Conservation (phyloP, 2,797 vertebrate species). For the Psittacula echo region DNA sequence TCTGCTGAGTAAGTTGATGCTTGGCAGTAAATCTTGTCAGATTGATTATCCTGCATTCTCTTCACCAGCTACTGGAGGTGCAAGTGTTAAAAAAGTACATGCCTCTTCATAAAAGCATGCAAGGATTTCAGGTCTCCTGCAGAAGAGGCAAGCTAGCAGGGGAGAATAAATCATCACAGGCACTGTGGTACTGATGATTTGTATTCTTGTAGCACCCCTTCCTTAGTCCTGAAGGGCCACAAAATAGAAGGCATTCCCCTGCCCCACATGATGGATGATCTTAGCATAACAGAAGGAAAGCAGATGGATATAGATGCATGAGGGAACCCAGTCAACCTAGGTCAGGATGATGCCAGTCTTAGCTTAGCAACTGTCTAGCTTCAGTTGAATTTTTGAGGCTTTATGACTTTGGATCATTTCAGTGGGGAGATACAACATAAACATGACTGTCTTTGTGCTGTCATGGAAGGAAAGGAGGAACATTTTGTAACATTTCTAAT, state of each 20-base stretch:
- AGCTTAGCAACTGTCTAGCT: conserved; percentile 23
- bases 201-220: conserved; percentile 19
- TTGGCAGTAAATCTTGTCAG: background rate
- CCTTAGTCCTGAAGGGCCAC: background rate
- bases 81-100: background rate
- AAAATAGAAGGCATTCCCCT: conserved; percentile 42
- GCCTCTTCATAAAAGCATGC: background rate
- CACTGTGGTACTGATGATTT: conserved; percentile 6
- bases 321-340: background rate
- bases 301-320: conserved; percentile 22
- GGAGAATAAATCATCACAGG: conserved; percentile 27
- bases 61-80: background rate
- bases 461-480: background rate
- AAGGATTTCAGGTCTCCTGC: background rate
- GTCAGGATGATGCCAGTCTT: background rate
- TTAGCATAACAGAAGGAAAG: conserved; percentile 42
- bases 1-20: background rate
- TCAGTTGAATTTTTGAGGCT: conserved; percentile 2
- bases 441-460: background rate
- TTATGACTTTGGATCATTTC: conserved; percentile 16
- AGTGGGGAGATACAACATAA: background rate
- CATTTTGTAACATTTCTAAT: background rate
- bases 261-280: conserved; percentile 39
- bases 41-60: background rate
- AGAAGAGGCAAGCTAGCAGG: background rate